Evolutionary conservation across 30 jellyfish, hydroid and myxozoan genomes (phyloP).

Genomic region (Turritopsis rubra): DNA sequence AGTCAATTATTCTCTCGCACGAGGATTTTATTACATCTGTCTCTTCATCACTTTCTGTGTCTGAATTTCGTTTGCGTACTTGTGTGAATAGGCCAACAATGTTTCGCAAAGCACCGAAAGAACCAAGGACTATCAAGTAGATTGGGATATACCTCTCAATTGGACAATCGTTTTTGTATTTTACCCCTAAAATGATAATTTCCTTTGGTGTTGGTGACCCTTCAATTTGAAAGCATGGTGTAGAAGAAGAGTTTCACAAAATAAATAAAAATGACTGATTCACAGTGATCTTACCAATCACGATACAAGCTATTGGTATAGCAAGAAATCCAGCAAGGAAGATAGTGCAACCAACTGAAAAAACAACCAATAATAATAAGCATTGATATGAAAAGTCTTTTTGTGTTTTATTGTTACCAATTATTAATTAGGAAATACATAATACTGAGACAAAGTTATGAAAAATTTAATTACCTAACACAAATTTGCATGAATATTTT

Average conservation of each 20-base stretch:
- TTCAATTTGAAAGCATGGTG: too few relatives aligned
- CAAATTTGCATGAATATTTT: too few relatives aligned
- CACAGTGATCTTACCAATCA: conserved; percentile 86
- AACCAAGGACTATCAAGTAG: conserved; percentile 77
- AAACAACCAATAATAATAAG: background rate
- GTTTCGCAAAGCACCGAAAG: conserved; percentile 72
- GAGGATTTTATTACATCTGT: conserved; percentile 46
- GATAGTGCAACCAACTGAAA: conserved; percentile 80
- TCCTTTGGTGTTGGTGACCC: too few relatives aligned
- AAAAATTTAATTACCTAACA: too few relatives aligned
- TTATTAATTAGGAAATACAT: too few relatives aligned
- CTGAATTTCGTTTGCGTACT: conserved; percentile 27
- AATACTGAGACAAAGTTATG: too few relatives aligned
- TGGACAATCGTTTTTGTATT: conserved; percentile 64
- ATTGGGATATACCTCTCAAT: conserved; percentile 60
- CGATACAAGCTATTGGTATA: conserved; percentile 81
- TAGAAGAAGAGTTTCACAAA: too few relatives aligned
- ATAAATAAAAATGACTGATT: too few relatives aligned
- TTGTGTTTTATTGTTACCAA: too few relatives aligned
- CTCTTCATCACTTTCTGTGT: conserved; percentile 39
- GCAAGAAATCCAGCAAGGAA: conserved; percentile 63
- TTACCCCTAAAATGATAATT: conserved; percentile 82
- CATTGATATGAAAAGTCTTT: too few relatives aligned
- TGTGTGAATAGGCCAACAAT: conserved; percentile 46
- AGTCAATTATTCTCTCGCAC: conserved; percentile 78